These are phyloP conservation scores for Drosophila prolongata DNA, from an alignment of 2,888 invertebrate genomes.

Conservation along the genomic window DNA sequence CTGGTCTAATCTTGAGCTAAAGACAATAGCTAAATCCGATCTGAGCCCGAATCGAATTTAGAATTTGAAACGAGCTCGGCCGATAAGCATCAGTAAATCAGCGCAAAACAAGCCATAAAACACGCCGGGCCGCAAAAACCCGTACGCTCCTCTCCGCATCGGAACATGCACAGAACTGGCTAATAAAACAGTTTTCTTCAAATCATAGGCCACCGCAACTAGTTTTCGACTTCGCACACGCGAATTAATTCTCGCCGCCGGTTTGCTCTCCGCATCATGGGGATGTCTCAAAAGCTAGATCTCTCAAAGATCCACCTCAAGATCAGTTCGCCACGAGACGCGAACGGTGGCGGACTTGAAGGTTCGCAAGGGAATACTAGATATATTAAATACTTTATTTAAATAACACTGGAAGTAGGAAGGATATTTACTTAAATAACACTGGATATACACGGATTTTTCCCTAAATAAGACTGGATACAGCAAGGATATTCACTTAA, in stretches of 20 bases:
- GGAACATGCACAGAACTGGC: constrained; percentile 47
- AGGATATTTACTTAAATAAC: not conserved
- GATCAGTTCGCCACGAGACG: constrained; percentile 65
- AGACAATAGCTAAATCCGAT: constrained; percentile 13
- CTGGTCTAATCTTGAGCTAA: constrained; percentile 25
- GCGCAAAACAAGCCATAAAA: constrained; percentile 69
- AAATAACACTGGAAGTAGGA: not conserved
- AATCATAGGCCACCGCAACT: constrained; percentile 44
- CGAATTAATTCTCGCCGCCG: constrained; percentile 53
- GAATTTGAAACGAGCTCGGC: constrained; percentile 62
- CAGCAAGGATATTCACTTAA: not conserved
- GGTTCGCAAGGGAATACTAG: not conserved
- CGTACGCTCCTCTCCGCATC: constrained; percentile 56
- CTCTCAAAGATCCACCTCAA: constrained; percentile 5
- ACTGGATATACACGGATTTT: not conserved
- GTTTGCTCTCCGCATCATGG: constrained; percentile 47
- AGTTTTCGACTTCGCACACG: constrained; percentile 40
- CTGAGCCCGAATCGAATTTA: constrained; percentile 28
- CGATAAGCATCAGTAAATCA: constrained; percentile 75
- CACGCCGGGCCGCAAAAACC: constrained; percentile 60
- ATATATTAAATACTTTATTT: not conserved
- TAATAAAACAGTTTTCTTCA: constrained; percentile 43
- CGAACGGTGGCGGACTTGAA: constrained; percentile 49
- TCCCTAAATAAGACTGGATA: not conserved
- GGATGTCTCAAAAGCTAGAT: constrained; percentile 43